phyloP scores from a whole-genome alignment of 2,888 invertebrate genomes.

The Leptinotarsa haldemani region DNA sequence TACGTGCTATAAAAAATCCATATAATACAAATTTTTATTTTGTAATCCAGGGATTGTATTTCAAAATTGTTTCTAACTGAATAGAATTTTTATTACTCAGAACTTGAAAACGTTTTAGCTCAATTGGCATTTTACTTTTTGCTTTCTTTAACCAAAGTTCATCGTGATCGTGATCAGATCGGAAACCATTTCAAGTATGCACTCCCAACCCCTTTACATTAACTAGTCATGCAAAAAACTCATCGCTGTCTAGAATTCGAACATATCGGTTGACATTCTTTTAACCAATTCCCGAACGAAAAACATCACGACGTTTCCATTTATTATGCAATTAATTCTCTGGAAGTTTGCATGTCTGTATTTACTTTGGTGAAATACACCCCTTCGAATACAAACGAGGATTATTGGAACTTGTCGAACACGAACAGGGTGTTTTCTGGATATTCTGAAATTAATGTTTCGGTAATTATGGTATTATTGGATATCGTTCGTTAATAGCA shows the following conservation, averaged over 20 bases:
- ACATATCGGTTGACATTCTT: not conserved
- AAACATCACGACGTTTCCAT: not conserved
- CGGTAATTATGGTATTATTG: not conserved
- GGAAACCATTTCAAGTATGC: no score
- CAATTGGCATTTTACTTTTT: no score
- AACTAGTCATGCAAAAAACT: not conserved
- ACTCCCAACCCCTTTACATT: no score
- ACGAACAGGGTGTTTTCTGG: not conserved
- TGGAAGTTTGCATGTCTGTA: slow-evolving; percentile 5
- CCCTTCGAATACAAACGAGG: not conserved
- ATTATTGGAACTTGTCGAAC: slow-evolving; percentile 7
- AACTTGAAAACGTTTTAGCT: no score
- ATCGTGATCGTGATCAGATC: no score
- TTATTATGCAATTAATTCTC: slow-evolving; percentile 15
- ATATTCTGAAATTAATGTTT: not conserved
- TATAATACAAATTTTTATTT: no score
- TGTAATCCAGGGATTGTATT: no score
- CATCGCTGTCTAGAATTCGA: not conserved
- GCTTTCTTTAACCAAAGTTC: no score
- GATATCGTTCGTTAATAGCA: not conserved
- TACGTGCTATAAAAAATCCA: no score
- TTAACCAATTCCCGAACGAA: not conserved
- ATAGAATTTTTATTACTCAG: no score
- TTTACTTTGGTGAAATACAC: not conserved
- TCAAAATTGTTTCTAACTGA: no score